A percentile compares a stretch with the other conserved stretches of the same genome.
Evolutionary conservation across 2,888 invertebrate genomes (phyloP).

Genomic region (Adelphocoris suturalis): DNA sequence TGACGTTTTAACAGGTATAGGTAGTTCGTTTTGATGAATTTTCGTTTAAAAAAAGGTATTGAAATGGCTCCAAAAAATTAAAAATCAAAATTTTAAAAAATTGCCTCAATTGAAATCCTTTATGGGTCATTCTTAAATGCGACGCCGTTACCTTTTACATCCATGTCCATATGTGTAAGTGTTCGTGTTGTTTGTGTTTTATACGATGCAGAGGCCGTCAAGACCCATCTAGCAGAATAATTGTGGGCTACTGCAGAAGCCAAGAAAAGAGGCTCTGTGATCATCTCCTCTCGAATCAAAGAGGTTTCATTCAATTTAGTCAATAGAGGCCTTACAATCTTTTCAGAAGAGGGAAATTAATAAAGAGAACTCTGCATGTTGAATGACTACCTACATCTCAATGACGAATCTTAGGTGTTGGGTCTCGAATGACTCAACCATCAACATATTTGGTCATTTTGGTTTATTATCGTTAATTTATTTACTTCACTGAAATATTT

Average conservation of each 20-base stretch:
- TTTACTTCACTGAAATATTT: no score
- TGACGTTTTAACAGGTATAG: no score
- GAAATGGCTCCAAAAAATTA: no score
- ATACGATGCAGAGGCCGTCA: background rate
- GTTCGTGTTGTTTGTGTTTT: background rate
- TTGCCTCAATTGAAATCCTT: no score
- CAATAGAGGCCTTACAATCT: conserved; percentile 33
- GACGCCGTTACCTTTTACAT: no score
- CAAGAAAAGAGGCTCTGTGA: conserved; percentile 24
- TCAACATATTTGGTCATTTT: no score
- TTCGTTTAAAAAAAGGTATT: no score
- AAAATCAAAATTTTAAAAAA: no score
- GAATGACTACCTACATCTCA: background rate
- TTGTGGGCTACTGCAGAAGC: background rate
- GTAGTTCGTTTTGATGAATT: no score
- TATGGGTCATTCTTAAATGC: no score
- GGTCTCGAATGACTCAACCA: background rate
- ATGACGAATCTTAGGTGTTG: background rate
- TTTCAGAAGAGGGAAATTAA: background rate
- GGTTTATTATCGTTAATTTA: no score
- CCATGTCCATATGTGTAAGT: no score
- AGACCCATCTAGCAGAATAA: background rate
- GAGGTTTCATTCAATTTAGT: conserved; percentile 39
- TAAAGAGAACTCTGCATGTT: background rate
- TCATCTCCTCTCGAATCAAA: conserved; percentile 13